Conservation (phyloP, 2,797 vertebrate species). For the Lithobates pipiens region DNA sequence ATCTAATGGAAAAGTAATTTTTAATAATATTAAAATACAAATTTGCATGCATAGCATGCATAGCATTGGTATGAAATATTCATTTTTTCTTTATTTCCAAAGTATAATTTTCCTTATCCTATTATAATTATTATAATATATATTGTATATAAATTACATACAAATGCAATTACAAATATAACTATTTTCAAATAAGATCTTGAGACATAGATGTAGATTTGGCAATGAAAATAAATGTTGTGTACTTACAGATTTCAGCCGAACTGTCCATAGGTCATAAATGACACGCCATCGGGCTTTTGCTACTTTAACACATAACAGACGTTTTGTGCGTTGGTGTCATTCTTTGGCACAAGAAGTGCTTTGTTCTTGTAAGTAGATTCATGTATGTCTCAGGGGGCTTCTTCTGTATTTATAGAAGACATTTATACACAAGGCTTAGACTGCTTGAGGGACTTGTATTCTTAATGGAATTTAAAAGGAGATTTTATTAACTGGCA, state of each 20-base stretch:
- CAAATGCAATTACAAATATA: no score
- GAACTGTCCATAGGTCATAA: not conserved
- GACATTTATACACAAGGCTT: not conserved
- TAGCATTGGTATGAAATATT: no score
- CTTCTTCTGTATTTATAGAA: not conserved
- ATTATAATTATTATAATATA: no score
- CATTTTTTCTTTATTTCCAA: no score
- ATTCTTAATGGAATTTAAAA: constrained; percentile 23
- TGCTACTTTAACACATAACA: not conserved
- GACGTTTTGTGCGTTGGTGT: not conserved
- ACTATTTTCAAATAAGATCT: no score
- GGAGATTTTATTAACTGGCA: not conserved
- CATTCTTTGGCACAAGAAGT: constrained; percentile 6
- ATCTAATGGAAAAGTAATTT: no score
- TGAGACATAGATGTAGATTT: no score
- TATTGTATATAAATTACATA: no score
- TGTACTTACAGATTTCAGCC: not conserved
- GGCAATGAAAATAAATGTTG: no score
- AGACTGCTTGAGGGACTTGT: not conserved
- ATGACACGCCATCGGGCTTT: not conserved
- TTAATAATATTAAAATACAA: no score
- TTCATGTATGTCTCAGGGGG: not conserved
- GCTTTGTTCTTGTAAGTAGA: constrained; percentile 16
- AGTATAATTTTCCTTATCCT: no score
- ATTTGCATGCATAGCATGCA: no score